Conservation (phyloP, 2,888 invertebrate species). For the Pterostichus madidus region DNA sequence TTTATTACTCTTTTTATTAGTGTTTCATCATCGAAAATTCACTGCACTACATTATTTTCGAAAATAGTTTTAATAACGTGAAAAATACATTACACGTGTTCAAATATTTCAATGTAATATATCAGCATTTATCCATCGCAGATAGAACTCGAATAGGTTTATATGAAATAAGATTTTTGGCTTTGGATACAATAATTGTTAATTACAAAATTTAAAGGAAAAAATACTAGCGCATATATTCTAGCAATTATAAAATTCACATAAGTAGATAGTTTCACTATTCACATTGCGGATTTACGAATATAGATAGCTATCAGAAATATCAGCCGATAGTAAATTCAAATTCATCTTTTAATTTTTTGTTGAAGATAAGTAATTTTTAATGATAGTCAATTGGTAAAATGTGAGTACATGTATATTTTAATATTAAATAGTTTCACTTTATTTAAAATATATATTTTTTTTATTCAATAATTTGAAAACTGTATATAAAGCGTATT, state of each 20-base stretch:
- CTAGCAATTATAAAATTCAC: slow-evolving; percentile 20
- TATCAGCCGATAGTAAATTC: neutral
- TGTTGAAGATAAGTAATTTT: neutral
- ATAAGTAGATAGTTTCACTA: slow-evolving; percentile 21
- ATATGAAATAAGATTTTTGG: neutral
- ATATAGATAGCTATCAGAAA: neutral
- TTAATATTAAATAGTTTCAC: neutral
- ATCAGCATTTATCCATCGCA: slow-evolving; percentile 18
- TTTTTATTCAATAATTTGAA: neutral
- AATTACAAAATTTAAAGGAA: neutral
- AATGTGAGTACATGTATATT: no score
- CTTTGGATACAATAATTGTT: slow-evolving; percentile 18
- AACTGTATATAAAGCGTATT: slow-evolving; percentile 13
- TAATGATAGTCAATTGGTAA: neutral
- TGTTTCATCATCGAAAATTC: slow-evolving; percentile 3
- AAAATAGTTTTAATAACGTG: neutral
- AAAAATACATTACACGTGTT: slow-evolving; percentile 6
- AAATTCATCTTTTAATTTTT: neutral
- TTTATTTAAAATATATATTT: neutral
- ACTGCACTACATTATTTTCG: neutral
- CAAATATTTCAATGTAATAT: slow-evolving; percentile 9
- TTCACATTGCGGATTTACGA: slow-evolving; percentile 3
- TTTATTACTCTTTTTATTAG: slow-evolving; percentile 6
- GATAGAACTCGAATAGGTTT: neutral
- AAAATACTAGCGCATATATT: slow-evolving; percentile 30